Percentiles rank a stretch among this genome's conserved stretches.
phyloP scores from a whole-genome alignment of 2,113 vertebrate genomes.

The Chamaea fasciata region DNA sequence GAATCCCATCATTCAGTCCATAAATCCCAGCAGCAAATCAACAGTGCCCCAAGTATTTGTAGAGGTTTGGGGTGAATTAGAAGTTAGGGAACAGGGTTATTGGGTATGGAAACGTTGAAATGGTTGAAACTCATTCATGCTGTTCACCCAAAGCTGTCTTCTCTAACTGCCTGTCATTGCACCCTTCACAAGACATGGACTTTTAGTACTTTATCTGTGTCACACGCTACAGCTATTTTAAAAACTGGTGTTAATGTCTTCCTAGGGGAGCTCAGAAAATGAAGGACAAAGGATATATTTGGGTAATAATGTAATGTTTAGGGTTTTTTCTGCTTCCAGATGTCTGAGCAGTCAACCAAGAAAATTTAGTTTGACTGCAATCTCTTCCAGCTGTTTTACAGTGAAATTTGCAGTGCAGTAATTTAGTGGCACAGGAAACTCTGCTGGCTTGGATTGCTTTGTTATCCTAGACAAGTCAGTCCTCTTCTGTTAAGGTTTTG shows the following conservation, averaged over 20 bases:
- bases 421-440: neutral
- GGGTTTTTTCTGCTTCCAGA: neutral
- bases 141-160: neutral
- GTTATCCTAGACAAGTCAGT: neutral
- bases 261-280: neutral
- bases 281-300: neutral
- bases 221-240: neutral
- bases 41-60: neutral
- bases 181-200: neutral
- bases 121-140: neutral
- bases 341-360: neutral
- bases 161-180: neutral
- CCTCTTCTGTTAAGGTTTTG: neutral
- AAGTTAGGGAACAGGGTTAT: neutral
- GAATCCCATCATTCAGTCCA: neutral
- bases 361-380: neutral
- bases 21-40: neutral
- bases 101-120: neutral
- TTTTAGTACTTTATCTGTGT: neutral
- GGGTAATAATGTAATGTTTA: neutral
- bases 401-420: neutral
- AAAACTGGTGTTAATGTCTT: neutral
- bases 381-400: neutral
- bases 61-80: neutral
- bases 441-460: neutral